Evolutionary conservation across 2,113 vertebrate species (phyloP), one percentile per base, ranked within the genome.

Genomic region (Laticauda colubrina): DNA sequence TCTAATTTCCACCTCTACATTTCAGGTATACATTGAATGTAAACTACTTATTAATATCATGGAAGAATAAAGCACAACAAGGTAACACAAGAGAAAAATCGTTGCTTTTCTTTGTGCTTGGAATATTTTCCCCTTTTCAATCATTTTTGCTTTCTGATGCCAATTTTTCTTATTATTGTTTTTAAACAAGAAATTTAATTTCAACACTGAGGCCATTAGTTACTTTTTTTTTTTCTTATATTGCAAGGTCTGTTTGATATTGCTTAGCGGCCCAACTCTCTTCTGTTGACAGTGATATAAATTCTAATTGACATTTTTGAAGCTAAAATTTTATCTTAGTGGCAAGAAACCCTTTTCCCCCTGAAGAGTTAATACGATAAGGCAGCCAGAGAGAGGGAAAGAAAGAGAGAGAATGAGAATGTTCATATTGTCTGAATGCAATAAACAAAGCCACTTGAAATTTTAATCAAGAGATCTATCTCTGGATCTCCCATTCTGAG

Each of bases 171-270:
- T 87, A 2, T 29, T 85, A 57, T 43, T 15, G 3, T 91, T 39
- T 81, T 81, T 45, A 89, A 53, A 89, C 10, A 9, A 91, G 45
- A 86, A 88, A 39, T 29, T 59, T 75, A 15, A 75, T 43, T 93
- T 59, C 90, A 34, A 4, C 91, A 26, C 69, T 11, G 6, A 3
- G 54, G 3, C 93, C 4, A 89, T 64, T 43, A 87, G 87, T 53
- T 91, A 1, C 3, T 34, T 0, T 3, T 48, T 48, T 7, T 26
- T 0, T 0, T 54, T 57, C n/a, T 69, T 34, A 69, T 48, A 21
- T 4, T 55, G 10, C 1, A 92, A 90, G 87, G 21, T 26, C 48
- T 14, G 26, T 2, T 24, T 92, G 61, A 54, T 57, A 90, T 86
- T 54, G 21, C 88, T 93, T 64, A 54, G 56, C 8, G 45, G 88